phyloP scores from a whole-genome alignment of 2,888 invertebrate species.

The Erebia epiphron region DNA sequence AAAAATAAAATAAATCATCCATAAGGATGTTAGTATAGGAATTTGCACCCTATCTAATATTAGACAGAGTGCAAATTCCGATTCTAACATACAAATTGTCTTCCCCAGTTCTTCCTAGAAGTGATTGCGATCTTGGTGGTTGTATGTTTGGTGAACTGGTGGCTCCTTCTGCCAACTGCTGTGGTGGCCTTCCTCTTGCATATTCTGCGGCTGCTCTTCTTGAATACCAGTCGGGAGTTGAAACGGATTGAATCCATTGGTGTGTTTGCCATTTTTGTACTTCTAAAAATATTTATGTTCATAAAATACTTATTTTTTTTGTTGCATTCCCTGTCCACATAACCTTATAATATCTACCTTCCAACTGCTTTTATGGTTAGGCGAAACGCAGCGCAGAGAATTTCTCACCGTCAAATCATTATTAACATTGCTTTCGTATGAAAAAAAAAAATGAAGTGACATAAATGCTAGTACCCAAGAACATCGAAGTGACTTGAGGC shows the following conservation, averaged over 20 bases:
- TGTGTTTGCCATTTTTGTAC: constrained; percentile 65
- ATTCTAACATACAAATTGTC: not conserved
- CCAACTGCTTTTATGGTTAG: too few species aligned
- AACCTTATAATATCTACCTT: not conserved
- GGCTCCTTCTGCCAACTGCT: constrained; percentile 85
- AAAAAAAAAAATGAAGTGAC: too few species aligned
- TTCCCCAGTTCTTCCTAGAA: constrained; percentile 75
- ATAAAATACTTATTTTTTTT: too few species aligned
- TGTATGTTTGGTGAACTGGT: constrained; percentile 87
- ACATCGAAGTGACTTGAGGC: too few species aligned
- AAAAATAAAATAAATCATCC: too few species aligned
- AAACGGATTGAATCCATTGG: constrained; percentile 88
- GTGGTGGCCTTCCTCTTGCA: constrained; percentile 86
- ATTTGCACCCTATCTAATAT: too few species aligned
- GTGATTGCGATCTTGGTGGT: constrained; percentile 88
- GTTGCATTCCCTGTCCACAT: not conserved
- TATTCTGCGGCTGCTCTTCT: constrained; percentile 85
- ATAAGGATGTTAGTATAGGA: too few species aligned
- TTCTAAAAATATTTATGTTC: not conserved
- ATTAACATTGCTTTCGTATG: too few species aligned
- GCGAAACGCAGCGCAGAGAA: too few species aligned
- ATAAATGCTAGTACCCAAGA: too few species aligned
- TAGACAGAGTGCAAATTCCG: too few species aligned
- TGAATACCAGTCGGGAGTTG: constrained; percentile 88
- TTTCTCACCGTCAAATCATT: too few species aligned